Evolutionary conservation across 2,888 invertebrate species (phyloP), one percentile per base, ranked within the genome.

Genomic region (Drosophila algonquin): DNA sequence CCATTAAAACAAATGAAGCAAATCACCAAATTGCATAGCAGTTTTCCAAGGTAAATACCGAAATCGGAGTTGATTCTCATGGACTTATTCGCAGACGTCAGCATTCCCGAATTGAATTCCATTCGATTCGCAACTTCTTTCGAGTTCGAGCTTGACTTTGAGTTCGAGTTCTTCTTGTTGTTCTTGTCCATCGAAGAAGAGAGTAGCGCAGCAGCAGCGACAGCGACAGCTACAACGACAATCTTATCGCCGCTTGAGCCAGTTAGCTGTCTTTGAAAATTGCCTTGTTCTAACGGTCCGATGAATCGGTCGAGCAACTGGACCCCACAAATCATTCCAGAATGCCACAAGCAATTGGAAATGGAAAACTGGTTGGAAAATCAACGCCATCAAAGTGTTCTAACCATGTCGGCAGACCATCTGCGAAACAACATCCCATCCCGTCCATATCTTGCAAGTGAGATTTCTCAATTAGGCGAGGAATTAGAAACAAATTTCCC

Each of bases 401-500:
- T 7, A 40, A 40, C 14, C 40, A 40, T 40, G 40, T 14, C 40
- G 40, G 6, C 6, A 40, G 14, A 40, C 40, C 14, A 40, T n/a
- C 40, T 40, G 40, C 14, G 6, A 40, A 40, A 40, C 14, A n/a
- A 40, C 40, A n/a, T 40, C 40, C 40, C 21, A 21, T 21, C 21
- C 21, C 21, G 2, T 40, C 40, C 40, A 40, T 40, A n/a, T 40
- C 40, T 40, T n/a, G 40, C 40, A 40, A 7, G 40, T 40, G 40
- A 14, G 40, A 40, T 40, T 40, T 40, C 21, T 61, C 9, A 21
- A 14, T 35, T 55, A 56, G 68, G 65, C 65, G 44, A 35, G 18
- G 8, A 56, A 50, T 27, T 67, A 18, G 68, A 24, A 68, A 57
- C 14, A 51, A 67, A 67, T 67, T 67, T 68, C 50, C 69, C 69